phyloP scores from a whole-genome alignment of 1,140 invertebrate species.

The Whitmania pigra region DNA sequence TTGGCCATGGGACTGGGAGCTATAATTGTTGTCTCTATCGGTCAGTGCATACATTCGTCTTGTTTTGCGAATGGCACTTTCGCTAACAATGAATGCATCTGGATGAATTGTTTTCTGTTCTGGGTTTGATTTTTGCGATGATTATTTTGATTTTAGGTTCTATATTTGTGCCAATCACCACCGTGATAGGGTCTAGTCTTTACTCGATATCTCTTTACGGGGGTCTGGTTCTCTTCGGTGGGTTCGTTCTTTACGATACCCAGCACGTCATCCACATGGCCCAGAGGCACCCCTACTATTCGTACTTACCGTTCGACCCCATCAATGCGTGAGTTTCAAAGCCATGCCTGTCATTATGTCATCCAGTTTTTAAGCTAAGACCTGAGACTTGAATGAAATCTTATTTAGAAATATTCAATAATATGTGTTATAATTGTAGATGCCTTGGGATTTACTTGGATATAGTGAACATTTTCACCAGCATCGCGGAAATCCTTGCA shows the following conservation, averaged over 20 bases:
- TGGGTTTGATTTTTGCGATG: too few species aligned
- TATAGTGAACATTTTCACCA: too few species aligned
- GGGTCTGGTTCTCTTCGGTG: slow-evolving; percentile 77
- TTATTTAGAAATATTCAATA: too few species aligned
- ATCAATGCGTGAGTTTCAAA: slow-evolving; percentile 66
- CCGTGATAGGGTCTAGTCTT: slow-evolving; percentile 68
- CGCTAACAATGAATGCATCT: too few species aligned
- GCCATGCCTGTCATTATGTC: neutral
- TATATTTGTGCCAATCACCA: slow-evolving; percentile 72
- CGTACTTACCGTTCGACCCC: slow-evolving; percentile 82
- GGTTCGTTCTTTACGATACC: slow-evolving; percentile 86
- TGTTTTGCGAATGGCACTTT: neutral
- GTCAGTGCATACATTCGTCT: slow-evolving; percentile 38
- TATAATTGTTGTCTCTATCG: slow-evolving; percentile 80
- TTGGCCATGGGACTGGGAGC: slow-evolving; percentile 88
- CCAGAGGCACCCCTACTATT: slow-evolving; percentile 64
- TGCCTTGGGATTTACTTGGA: too few species aligned
- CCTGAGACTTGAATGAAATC: too few species aligned
- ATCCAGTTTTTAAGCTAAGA: too few species aligned
- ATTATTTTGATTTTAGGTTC: too few species aligned
- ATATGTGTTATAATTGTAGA: too few species aligned
- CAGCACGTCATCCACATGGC: slow-evolving; percentile 75
- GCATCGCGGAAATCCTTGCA: too few species aligned
- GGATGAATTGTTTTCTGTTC: too few species aligned
- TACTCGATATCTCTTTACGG: slow-evolving; percentile 87